These are phyloP conservation scores for Sinocyclocheilus grahami DNA, from an alignment of 2,113 vertebrate species.

Conservation along the genomic window DNA sequence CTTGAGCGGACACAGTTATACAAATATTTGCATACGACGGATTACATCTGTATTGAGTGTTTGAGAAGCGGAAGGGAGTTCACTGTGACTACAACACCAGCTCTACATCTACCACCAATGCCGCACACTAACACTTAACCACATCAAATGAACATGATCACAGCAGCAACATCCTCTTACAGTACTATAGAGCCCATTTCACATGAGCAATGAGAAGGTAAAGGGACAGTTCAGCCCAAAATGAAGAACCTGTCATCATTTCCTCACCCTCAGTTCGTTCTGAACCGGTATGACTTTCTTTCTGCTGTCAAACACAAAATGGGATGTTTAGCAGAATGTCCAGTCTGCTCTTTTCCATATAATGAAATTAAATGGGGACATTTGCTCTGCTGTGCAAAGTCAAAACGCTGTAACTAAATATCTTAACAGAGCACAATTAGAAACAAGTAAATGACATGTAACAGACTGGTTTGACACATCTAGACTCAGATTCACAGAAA, in stretches of 20 bases:
- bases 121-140: background rate
- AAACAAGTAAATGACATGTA: background rate
- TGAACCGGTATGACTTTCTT: no score
- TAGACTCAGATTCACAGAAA: background rate
- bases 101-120: background rate
- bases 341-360: background rate
- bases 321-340: no score
- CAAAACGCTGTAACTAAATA: background rate
- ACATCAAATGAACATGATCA: conserved; percentile 1
- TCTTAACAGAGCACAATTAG: background rate
- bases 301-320: no score
- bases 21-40: background rate
- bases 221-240: background rate
- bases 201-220: conserved; percentile 15
- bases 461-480: background rate
- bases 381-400: background rate
- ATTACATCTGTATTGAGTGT: background rate
- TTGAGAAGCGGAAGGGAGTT: background rate
- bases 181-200: conserved; percentile 21
- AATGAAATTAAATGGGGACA: background rate
- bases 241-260: background rate
- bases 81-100: background rate
- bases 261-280: background rate
- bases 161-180: conserved; percentile 28
- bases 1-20: conserved; percentile 5